Evolutionary conservation across 2,888 invertebrate genomes (phyloP).

Genomic region (Morpho deidamia): DNA sequence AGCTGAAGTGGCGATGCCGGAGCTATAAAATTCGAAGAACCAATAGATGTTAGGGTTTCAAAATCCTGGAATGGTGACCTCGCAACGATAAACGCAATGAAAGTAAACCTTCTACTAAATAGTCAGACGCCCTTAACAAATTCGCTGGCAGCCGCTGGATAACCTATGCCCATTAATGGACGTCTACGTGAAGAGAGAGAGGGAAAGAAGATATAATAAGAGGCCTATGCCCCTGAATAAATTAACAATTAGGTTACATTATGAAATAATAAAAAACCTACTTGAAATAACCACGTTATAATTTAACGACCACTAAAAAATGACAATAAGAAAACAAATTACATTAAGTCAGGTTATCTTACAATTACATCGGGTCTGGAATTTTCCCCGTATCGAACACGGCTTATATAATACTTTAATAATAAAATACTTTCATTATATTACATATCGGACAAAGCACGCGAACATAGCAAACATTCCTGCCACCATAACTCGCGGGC

Average conservation of each 20-base stretch:
- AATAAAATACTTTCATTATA: conserved; percentile 1
- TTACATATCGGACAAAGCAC: background rate
- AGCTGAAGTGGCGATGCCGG: too few relatives aligned
- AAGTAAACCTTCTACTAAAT: too few relatives aligned
- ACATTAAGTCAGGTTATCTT: background rate
- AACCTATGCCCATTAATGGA: too few relatives aligned
- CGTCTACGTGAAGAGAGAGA: too few relatives aligned
- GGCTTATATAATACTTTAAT: background rate
- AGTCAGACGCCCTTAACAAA: background rate
- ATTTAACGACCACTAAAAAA: background rate
- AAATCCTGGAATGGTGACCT: too few relatives aligned
- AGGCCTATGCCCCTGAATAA: too few relatives aligned
- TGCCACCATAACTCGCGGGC: background rate
- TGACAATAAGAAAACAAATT: background rate
- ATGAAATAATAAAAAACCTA: too few relatives aligned
- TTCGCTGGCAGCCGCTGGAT: too few relatives aligned
- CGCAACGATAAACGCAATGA: too few relatives aligned
- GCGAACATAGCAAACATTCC: background rate
- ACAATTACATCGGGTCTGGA: background rate
- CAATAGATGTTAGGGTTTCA: background rate
- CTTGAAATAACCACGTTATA: background rate
- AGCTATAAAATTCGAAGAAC: background rate
- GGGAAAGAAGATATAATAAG: too few relatives aligned
- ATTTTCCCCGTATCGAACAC: background rate
- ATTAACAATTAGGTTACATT: too few relatives aligned